Base-by-base conservation (phyloP, 1,140 invertebrate species). In the Ooceraea biroi region DNA sequence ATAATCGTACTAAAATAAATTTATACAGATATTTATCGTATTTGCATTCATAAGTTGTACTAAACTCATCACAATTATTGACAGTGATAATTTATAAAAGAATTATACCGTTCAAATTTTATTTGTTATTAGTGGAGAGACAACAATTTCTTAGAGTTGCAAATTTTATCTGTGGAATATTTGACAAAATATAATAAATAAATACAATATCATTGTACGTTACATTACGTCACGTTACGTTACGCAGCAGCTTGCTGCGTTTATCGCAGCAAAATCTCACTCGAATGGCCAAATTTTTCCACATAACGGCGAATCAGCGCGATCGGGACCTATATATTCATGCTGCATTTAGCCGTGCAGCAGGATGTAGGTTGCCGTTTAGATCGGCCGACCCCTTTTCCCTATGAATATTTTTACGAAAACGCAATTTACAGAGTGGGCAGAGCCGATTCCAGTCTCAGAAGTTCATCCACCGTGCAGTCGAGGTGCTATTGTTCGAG, bases 391-490 rank as follows among this genome's bases (percentile, higher is more conserved):
- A 88, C 88, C 88, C 86, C 88, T 89, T 82, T 86, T 84, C 83
- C 78, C 76, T 82, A 52, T 61, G 77, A 74, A 46, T 74, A 89
- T 85, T 89, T 89, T 89, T 88, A 83, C 86, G 86, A 82, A 83
- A 89, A 88, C 73, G 87, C 88, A 89, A 89, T 89, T 89, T 83
- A 83, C 86, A 74, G 87, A 89, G 87, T 89, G 87, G 87, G 87
- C 87, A 89, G 87, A 89, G 77, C 83, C 86, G 87, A 88, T 88
- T 89, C 87, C 86, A 89, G 86, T 12, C 77, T 88, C 72, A 88
- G 87, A 89, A 88, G 87, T 89, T 89, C 87, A 89, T 89, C 87
- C 87, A 88, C 83, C 86, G 87, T 89, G 84, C 74, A 83, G 87
- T 41, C 84, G 84, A 85, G 87, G 87, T 88, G 87, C 87, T 89